Base-by-base conservation (phyloP, 2,888 invertebrate genomes). In the Gisinianus flammeolus region DNA sequence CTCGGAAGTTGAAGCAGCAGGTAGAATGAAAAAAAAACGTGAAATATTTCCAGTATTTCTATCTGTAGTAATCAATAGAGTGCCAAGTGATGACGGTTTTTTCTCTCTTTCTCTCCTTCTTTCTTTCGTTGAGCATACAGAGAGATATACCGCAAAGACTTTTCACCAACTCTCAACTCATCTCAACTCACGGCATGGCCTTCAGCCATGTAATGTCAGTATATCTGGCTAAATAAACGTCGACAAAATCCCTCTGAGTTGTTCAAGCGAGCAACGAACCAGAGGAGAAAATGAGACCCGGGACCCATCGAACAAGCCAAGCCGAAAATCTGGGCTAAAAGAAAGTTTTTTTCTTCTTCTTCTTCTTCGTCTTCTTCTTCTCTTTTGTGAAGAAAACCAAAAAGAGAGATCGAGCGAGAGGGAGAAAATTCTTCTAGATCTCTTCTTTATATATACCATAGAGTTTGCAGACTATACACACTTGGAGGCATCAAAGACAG, bases 281-380 rank as follows among this genome's bases (percentile, higher is more conserved):
- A 44, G 56, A 71, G 70, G 62, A 77, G 77, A 77, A 77, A 71
- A 77, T 77, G 77, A 77, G 77, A 71, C 71, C 56, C 58, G 24
- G 28, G 33, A 58, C 76, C 33, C 44, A 44, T 44, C 22, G 28
- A 56, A 30, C 24, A 77, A 71, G 33, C 54, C 22, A 58, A 66
- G 70, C 62, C 8, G 28, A 70, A 77, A 77, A 64, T 77, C 70
- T 71, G 66, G 64, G 62, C 74, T 64, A 30, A 74, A 70, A 70
- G 22, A 70, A 30, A 54, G 24, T 52, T 70, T 70, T 68, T 31
- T 28, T 68, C 44, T 30, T n/a, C 68, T 35, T 33, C 33, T n/a
- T 2, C 26, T 24, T 22, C 22, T 26, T 69, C 69, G 12, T 30
- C n/a, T 10, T 31, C 67, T 28, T 67, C 26, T 67, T 72, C 62